Conservation (phyloP, 2,797 vertebrate genomes). For the Sciaenops ocellatus region DNA sequence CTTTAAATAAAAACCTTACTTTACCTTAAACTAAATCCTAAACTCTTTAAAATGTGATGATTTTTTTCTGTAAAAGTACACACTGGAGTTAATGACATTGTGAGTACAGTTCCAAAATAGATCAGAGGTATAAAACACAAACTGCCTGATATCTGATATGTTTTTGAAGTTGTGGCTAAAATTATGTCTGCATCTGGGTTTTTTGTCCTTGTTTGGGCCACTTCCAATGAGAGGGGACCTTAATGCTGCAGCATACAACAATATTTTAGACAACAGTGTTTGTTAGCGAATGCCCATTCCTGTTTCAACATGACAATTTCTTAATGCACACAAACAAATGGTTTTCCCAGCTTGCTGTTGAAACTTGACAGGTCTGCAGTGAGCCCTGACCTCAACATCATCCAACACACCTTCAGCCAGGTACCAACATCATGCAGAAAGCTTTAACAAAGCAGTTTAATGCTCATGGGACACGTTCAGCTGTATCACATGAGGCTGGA, state of each 20-base stretch:
- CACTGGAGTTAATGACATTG: not conserved
- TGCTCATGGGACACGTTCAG: not conserved
- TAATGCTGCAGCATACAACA: not conserved
- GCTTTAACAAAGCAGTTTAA: not conserved
- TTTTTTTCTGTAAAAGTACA: no score
- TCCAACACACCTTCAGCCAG: not conserved
- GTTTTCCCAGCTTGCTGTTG: not conserved
- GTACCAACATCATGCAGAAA: not conserved
- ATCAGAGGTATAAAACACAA: not conserved
- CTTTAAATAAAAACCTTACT: no score
- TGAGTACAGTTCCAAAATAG: not conserved
- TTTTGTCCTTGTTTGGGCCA: not conserved
- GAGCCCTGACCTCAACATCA: not conserved
- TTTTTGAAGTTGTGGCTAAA: not conserved
- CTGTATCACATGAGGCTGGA: not conserved
- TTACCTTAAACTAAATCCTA: no score
- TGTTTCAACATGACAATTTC: not conserved
- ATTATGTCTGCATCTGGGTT: not conserved
- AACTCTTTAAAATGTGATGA: not conserved
- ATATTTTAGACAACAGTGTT: not conserved
- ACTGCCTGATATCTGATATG: not conserved
- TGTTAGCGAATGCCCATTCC: not conserved
- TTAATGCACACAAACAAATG: not conserved
- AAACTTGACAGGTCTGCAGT: not conserved
- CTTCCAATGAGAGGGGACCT: not conserved